A percentile compares a stretch with the other conserved stretches of the same genome.
Evolutionary conservation across 1,140 invertebrate genomes (phyloP).

Genomic region (Papilio machaon): DNA sequence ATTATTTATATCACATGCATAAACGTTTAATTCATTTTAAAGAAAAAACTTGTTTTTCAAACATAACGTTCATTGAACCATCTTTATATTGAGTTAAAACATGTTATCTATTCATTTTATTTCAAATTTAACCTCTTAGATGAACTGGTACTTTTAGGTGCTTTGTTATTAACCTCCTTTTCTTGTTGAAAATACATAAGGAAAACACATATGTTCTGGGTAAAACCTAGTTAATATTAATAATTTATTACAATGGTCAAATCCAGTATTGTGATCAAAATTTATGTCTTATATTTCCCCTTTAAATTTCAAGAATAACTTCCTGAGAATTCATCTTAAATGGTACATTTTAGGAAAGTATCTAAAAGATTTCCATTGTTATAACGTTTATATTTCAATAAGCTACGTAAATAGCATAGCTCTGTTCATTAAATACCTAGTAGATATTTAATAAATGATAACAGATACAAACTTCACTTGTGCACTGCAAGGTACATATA

Average conservation of each 20-base stretch:
- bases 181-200: not conserved
- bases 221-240: not conserved
- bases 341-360: not conserved
- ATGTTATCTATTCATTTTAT: too few relatives aligned
- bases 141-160: too few relatives aligned
- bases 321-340: not conserved
- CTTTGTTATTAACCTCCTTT: not conserved
- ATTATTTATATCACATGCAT: too few relatives aligned
- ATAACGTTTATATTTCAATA: constrained; percentile 5
- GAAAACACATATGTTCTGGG: not conserved
- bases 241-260: not conserved
- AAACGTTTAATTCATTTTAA: too few relatives aligned
- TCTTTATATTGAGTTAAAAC: too few relatives aligned
- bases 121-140: too few relatives aligned
- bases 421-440: not conserved
- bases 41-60: too few relatives aligned
- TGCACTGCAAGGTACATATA: not conserved
- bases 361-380: constrained; percentile 4
- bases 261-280: not conserved
- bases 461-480: not conserved
- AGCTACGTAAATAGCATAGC: not conserved
- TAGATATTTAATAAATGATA: not conserved
- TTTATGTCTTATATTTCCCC: not conserved
- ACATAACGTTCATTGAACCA: too few relatives aligned
- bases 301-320: not conserved